These are phyloP conservation scores for Pheosia tremula DNA, from an alignment of 2,888 invertebrate species.

Conservation along the genomic window DNA sequence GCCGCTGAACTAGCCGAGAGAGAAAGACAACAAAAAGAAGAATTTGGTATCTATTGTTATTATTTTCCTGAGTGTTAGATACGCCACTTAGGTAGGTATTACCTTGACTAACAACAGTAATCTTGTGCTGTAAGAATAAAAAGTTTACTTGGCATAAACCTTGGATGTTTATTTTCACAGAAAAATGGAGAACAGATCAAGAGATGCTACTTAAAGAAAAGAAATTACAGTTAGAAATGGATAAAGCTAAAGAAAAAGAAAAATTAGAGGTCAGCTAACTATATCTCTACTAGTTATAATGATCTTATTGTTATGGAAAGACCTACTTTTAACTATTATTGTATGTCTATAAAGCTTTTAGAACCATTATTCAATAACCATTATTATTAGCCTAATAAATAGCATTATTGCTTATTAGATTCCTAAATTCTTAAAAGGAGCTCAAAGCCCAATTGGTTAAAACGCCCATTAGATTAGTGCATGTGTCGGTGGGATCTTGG, in stretches of 20 bases:
- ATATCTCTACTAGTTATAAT: not conserved
- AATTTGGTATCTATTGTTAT: slow-evolving; percentile 47
- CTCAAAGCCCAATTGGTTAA: too few species aligned
- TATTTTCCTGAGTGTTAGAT: too few species aligned
- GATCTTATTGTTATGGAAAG: too few species aligned
- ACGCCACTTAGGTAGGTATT: not conserved
- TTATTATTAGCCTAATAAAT: too few species aligned
- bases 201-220: slow-evolving; percentile 63
- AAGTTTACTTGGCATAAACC: not conserved
- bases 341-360: too few species aligned
- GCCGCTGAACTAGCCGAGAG: slow-evolving; percentile 86
- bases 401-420: too few species aligned
- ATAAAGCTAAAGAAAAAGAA: slow-evolving; percentile 57
- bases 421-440: too few species aligned
- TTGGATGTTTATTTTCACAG: slow-evolving; percentile 42
- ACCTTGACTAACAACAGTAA: not conserved
- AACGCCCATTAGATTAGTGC: too few species aligned
- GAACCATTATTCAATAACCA: too few species aligned
- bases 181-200: slow-evolving; percentile 69
- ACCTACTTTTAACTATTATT: too few species aligned
- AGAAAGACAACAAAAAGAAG: slow-evolving; percentile 68
- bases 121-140: not conserved
- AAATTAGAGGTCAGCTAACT: slow-evolving; percentile 56
- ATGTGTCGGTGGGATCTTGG: too few species aligned
- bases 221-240: slow-evolving; percentile 55